Evolutionary conservation across 2,113 vertebrate species (phyloP).

Genomic region (Pipa parva): DNA sequence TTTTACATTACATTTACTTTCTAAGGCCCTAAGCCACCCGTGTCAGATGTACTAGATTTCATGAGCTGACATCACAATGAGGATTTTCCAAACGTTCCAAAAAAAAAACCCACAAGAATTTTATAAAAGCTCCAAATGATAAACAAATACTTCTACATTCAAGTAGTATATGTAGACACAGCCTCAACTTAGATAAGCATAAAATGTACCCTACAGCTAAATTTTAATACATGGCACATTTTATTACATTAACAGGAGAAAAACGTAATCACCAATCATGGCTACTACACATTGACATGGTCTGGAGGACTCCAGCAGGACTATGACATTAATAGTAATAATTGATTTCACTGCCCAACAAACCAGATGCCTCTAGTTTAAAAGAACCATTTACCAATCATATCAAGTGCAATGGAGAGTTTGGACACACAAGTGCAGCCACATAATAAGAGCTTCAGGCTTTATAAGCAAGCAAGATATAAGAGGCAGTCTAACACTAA

Average conservation of each 20-base stretch:
- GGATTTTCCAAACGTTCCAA: neutral
- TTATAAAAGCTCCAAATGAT: constrained; percentile 15
- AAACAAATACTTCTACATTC: constrained; percentile 28
- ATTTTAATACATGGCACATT: constrained; percentile 34
- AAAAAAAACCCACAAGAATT: neutral
- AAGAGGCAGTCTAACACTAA: constrained; percentile 23
- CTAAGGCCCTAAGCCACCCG: constrained; percentile 26
- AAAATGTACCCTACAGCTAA: constrained; percentile 39
- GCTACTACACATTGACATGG: constrained; percentile 31
- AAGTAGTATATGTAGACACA: constrained; percentile 22
- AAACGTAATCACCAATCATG: constrained; percentile 21
- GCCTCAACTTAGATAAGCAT: constrained; percentile 27
- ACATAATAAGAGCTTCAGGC: constrained; percentile 27
- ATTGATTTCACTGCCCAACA: constrained; percentile 42
- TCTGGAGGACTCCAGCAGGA: constrained; percentile 29
- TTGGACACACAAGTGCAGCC: constrained; percentile 21
- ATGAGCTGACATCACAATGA: neutral
- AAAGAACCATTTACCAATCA: constrained; percentile 39
- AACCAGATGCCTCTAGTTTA: constrained; percentile 44
- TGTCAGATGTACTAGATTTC: constrained; percentile 29
- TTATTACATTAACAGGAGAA: constrained; percentile 40
- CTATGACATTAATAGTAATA: constrained; percentile 39
- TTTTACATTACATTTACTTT: constrained; percentile 34
- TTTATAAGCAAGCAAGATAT: constrained; percentile 2
- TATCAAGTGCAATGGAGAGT: constrained; percentile 17